phyloP scores from a whole-genome alignment of 2,113 vertebrate species.

The Dasyprocta punctata region DNA sequence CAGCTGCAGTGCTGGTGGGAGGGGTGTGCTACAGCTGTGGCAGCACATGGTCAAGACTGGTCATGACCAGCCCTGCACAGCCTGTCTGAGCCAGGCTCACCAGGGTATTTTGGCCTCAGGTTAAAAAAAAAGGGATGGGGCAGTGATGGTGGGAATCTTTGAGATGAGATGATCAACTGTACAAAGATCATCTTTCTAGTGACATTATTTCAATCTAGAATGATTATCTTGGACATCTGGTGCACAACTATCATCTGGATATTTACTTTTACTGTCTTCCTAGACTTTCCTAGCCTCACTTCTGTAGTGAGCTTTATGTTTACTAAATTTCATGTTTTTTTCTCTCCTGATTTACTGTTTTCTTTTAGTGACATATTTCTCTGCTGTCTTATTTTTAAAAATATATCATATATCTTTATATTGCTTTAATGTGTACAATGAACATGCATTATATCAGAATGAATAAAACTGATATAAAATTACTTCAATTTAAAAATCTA shows the following conservation, averaged over 20 bases:
- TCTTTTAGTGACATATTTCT: constrained; percentile 1
- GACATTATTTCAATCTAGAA: neutral
- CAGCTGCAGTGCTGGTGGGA: neutral
- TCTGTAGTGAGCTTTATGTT: neutral
- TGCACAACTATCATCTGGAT: neutral
- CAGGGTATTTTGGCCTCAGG: constrained; percentile 7
- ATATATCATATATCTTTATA: neutral
- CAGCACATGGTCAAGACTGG: neutral
- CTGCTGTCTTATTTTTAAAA: neutral
- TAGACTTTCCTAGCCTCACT: neutral
- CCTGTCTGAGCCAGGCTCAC: neutral
- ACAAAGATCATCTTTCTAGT: constrained; percentile 6
- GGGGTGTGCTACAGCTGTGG: neutral
- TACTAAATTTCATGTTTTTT: constrained; percentile 5
- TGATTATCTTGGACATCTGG: neutral
- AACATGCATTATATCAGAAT: neutral
- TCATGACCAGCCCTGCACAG: neutral
- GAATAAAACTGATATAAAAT: neutral
- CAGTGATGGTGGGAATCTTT: neutral
- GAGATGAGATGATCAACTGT: neutral
- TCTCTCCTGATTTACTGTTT: neutral
- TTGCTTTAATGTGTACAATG: neutral
- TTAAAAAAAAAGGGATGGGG: neutral
- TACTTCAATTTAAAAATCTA: neutral
- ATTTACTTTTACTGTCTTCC: neutral